Evolutionary conservation across 2,888 invertebrate genomes (phyloP).

Genomic region (Agrilus biguttatus): DNA sequence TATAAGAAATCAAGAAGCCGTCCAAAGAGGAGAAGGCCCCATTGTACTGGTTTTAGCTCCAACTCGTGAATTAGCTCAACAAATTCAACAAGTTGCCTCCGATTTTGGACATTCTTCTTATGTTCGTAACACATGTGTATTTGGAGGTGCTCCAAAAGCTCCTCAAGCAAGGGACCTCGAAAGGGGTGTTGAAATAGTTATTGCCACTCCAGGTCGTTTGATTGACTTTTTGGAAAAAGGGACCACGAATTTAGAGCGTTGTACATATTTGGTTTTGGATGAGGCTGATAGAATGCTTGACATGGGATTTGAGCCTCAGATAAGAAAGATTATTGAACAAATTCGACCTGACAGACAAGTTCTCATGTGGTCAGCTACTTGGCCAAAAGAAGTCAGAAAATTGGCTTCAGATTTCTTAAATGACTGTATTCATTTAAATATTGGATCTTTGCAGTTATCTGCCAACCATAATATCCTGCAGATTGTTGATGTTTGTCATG

Average conservation of each 20-base stretch:
- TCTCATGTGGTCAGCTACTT: constrained; percentile 99
- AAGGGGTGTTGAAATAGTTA: constrained; percentile 85
- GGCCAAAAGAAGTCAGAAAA: constrained; percentile 96
- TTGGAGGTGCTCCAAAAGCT: constrained; percentile 95
- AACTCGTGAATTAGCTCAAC: constrained; percentile 81
- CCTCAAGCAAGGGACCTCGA: constrained; percentile 83
- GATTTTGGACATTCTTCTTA: constrained; percentile 78
- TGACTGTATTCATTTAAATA: constrained; percentile 90
- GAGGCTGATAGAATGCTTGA: constrained; percentile 96
- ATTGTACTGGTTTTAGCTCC: constrained; percentile 85
- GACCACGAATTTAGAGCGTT: constrained; percentile 68
- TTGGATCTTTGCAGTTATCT: constrained; percentile 77
- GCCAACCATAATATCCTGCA: constrained; percentile 90
- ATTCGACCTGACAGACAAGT: constrained; percentile 83
- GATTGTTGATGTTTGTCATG: constrained; percentile 82
- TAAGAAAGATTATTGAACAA: constrained; percentile 87
- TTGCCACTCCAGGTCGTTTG: constrained; percentile 87
- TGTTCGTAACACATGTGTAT: constrained; percentile 88
- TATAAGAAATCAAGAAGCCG: constrained; percentile 75
- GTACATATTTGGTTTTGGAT: constrained; percentile 87
- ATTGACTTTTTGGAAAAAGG: constrained; percentile 88
- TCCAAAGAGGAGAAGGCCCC: constrained; percentile 86
- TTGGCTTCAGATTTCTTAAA: constrained; percentile 91
- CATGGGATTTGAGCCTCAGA: constrained; percentile 97
- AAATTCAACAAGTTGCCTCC: constrained; percentile 86